phyloP scores from a whole-genome alignment of 2,797 vertebrate species.

The Schizothorax lantsangensis region DNA sequence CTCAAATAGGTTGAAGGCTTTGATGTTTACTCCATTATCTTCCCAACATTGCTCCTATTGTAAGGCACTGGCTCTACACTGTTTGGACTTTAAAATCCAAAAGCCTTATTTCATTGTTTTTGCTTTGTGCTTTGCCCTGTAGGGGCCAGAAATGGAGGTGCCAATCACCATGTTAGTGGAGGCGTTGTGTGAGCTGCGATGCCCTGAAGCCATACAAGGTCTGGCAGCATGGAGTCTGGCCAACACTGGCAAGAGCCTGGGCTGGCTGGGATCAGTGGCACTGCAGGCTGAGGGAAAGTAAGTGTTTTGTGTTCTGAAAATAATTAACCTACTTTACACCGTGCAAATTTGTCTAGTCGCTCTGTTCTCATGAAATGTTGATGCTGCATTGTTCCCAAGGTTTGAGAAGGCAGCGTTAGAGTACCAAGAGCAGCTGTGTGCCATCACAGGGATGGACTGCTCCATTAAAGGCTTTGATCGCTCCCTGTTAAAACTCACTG shows the following conservation, averaged over 20 bases:
- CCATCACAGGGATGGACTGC: slow-evolving; percentile 93
- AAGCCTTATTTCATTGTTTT: neutral
- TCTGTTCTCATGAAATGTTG: neutral
- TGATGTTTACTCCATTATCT: neutral
- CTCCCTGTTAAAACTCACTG: slow-evolving; percentile 85
- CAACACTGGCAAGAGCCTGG: slow-evolving; percentile 85
- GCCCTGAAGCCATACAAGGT: slow-evolving; percentile 97
- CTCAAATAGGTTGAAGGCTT: neutral
- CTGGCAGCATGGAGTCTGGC: slow-evolving; percentile 90
- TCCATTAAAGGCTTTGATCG: slow-evolving; percentile 87
- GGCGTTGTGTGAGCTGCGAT: slow-evolving; percentile 93
- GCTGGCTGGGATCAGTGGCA: slow-evolving; percentile 92
- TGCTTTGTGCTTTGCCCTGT: slow-evolving; percentile 6
- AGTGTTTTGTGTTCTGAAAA: slow-evolving; percentile 54
- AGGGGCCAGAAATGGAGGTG: slow-evolving; percentile 94
- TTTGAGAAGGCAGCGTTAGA: slow-evolving; percentile 96
- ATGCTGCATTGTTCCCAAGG: slow-evolving; percentile 70
- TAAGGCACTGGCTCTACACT: neutral
- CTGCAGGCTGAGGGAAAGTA: slow-evolving; percentile 96
- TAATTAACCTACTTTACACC: too few species aligned
- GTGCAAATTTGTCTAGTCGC: neutral
- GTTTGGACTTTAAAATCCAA: neutral
- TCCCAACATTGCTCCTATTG: neutral
- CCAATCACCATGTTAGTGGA: slow-evolving; percentile 94
- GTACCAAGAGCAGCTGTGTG: slow-evolving; percentile 95